Evolutionary conservation across 2,113 vertebrate genomes (phyloP), one percentile per base, ranked within the genome.

Genomic region (Macrotis lagotis): DNA sequence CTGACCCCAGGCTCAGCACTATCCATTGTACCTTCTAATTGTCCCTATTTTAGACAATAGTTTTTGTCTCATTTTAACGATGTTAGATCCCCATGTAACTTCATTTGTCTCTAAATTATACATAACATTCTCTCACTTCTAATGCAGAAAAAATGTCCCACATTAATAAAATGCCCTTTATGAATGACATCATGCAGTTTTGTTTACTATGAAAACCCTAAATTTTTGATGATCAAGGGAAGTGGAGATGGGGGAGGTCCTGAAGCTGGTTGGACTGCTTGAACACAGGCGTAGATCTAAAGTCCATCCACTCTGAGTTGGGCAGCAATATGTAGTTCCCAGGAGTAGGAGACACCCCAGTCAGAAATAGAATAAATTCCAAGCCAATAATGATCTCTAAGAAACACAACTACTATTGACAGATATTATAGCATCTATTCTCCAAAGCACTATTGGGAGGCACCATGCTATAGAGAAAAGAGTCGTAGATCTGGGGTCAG

Each of bases 101-200:
- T 90, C 90, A 93, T 83, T 89, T 53, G 28, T 37, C 90, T 50
- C 51, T 91, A 47, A 96, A 96, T 96, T 95, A 97, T 88, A 90
- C 49, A 96, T 95, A 95, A 91, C 90, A 12, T 52, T 89, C 55
- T 95, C 88, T 95, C 53, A 94, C 91, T 91, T 97, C 95, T 50
- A 96, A 90, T 24, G 55, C 49, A 24, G 66, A 44, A 83, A 74
- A 83, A 44, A 83, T 83, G n/a, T 83, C 24, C n/a, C n/a, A 90
- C 88, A 96, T 50, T 91, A 95, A 96, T 95, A 94, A 0, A 28
- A 16, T 74, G 52, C 50, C 51, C 91, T 89, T 94, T 96, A 95
- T 95, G 94, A 96, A 52, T 2, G 3, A 12, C 93, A 22, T 91
- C 74, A 94, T 53, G 51, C 31, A 94, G 50, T 50, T 95, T 91